Evolutionary conservation across 1,140 invertebrate genomes (phyloP), one percentile per base, ranked within the genome.

Genomic region (Zaprionus ghesquierei): DNA sequence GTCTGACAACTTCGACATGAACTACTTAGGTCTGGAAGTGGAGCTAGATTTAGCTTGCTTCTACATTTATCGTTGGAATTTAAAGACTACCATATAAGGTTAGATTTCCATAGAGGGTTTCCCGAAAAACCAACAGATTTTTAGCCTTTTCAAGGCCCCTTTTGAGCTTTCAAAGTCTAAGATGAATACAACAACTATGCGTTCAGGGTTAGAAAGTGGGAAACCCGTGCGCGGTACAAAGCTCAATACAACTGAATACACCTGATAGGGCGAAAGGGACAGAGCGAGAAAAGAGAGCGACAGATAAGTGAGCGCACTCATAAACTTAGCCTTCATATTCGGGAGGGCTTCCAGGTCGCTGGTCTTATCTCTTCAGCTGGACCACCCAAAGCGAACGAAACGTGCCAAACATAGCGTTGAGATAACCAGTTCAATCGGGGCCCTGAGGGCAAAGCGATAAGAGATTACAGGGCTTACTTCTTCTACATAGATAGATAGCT

Each of bases 121-220:
- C 0, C 10, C 49, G 2, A 51, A n/a, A n/a, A n/a, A 27, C 5
- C 12, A n/a, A 51, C 4, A 15, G 5, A 25, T 51, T 55, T 64
- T 9, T 3, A 29, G 20, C 18, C 5, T 70, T 70, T 44, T 65
- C 68, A 3, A 0, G 23, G 23, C n/a, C 6, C 0, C 60, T 79
- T 64, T 55, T 5, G 1, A n/a, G 18, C 1, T 3, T 29, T 13
- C 1, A 68, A 79, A 77, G 64, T 35, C 12, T 3, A 22, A 33
- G n/a, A 35, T 74, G 68, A 84, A 85, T 80, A 61, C 66, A 84
- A 69, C 80, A 85, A 75, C 46, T 13, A 50, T 22, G 31, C 38
- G 44, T 25, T n/a, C 2, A 29, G 5, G 5, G 27, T 20, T 46
- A 35, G 10, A 51, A 49, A 23, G 27, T 38, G 79, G 82, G 79